These are phyloP conservation scores for Phrynocephalus forsythii DNA, from an alignment of 2,797 vertebrate species.

Conservation along the genomic window DNA sequence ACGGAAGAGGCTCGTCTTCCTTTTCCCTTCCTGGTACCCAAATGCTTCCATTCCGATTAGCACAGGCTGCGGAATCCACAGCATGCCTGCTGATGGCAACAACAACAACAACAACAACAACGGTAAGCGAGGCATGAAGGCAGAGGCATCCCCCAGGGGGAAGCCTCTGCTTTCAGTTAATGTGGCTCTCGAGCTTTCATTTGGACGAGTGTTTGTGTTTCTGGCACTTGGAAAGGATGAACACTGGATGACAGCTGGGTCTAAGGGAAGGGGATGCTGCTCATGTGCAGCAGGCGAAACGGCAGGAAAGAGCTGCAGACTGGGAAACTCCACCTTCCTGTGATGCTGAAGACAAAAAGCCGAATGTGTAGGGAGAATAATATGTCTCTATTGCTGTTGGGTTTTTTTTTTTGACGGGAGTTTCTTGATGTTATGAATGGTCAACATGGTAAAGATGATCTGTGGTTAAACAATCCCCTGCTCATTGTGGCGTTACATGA, in stretches of 20 bases:
- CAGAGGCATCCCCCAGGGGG: accelerated
- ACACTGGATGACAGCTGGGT: accelerated
- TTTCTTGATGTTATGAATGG: not conserved
- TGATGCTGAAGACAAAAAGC: accelerated
- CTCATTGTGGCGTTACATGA: not conserved
- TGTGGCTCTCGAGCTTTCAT: not conserved
- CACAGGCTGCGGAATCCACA: slow-evolving; percentile 25
- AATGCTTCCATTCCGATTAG: not conserved
- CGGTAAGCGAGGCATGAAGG: not conserved
- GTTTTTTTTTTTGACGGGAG: not conserved
- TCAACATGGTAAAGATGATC: not conserved
- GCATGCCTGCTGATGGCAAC: accelerated
- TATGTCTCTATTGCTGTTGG: not conserved
- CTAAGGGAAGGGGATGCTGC: not conserved
- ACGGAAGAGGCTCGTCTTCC: not conserved
- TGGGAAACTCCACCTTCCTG: not conserved
- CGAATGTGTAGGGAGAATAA: not conserved
- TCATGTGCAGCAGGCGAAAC: not conserved
- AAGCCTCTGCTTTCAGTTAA: not conserved
- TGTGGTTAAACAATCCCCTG: not conserved
- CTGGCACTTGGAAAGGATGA: accelerated
- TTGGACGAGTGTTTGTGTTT: not conserved
- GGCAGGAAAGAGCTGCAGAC: not conserved
- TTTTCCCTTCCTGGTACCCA: not conserved
- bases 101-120: not conserved